phyloP scores from a whole-genome alignment of 2,797 vertebrate genomes.

The Tarsius wallacei region DNA sequence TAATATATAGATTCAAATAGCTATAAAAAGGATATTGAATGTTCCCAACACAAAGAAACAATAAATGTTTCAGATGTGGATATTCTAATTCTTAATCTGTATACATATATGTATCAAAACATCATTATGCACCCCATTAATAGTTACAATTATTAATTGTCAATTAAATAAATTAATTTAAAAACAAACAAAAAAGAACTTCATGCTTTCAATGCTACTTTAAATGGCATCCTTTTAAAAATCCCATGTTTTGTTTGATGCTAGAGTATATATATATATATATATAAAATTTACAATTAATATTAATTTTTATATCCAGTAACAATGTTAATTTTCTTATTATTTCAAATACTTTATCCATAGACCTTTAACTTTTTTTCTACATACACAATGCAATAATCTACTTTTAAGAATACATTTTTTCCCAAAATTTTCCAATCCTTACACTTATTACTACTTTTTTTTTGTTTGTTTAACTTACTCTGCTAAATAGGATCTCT shows the following conservation, averaged over 20 bases:
- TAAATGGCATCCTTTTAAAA: not conserved
- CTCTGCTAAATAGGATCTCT: not conserved
- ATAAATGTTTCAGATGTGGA: no score
- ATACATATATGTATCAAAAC: no score
- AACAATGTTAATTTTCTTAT: not conserved
- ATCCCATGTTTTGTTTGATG: conserved; percentile 1
- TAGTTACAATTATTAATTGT: no score
- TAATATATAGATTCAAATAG: no score
- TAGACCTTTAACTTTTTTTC: not conserved
- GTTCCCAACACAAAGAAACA: no score
- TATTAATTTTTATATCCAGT: not conserved
- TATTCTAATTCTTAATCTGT: no score
- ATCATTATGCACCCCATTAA: no score
- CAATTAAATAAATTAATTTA: no score
- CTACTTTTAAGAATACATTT: not conserved
- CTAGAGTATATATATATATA: not conserved
- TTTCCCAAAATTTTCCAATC: not conserved
- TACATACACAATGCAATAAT: not conserved
- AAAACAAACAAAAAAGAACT: not conserved
- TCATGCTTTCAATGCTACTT: not conserved
- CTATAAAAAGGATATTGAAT: no score
- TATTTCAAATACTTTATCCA: not conserved
- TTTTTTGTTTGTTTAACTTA: not conserved
- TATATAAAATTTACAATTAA: not conserved
- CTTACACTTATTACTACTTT: conserved; percentile 1